Base-by-base conservation (phyloP, 2,113 vertebrate genomes). In the Paradisaea rubra region DNA sequence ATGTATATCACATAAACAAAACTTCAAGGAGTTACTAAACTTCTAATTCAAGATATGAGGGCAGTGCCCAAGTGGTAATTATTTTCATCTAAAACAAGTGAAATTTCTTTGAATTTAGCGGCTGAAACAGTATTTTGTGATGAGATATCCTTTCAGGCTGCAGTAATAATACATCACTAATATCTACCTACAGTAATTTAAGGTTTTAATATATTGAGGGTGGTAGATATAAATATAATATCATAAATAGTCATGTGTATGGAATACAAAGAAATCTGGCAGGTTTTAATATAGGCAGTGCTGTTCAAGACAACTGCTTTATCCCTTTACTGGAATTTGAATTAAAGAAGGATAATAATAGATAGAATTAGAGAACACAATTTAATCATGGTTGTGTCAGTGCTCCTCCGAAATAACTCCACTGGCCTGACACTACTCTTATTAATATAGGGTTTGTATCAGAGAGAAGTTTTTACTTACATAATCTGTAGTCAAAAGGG, bases 331-430 rank as follows among this genome's bases (percentile, higher is more conserved):
- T 83, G 71, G 39, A 79, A 85, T 95, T 95, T 95, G 86, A 95
- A 95, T 94, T 96, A 84, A 93, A 93, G 78, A 50, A 94, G 47
- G 66, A 88, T 95, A 95, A 92, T 93, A 92, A 94, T 44, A 85
- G 84, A 81, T 56, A 45, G 91, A 86, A 88, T 63, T 71, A 35
- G 41, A 81, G 69, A 71, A 63, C 54, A 33, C 49, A 35, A 31
- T 91, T 91, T 84, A 93, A 72, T 94, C 39, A 41, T 78, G 39
- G 42, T 86, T 59, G 15, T 92, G 74, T 59, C 73, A 80, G 33
- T 85, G 61, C 56, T 78, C 70, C 76, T 77, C 50, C 73, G 54
- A 76, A 91, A 68, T 94, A 87, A 87, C 33, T 86, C 80, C 30
- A 47, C 33, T 88, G 41, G 20, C 61, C 19, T 76, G 60, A 63